Evolutionary conservation across 2,113 vertebrate species (phyloP).

Genomic region (Grus americana): DNA sequence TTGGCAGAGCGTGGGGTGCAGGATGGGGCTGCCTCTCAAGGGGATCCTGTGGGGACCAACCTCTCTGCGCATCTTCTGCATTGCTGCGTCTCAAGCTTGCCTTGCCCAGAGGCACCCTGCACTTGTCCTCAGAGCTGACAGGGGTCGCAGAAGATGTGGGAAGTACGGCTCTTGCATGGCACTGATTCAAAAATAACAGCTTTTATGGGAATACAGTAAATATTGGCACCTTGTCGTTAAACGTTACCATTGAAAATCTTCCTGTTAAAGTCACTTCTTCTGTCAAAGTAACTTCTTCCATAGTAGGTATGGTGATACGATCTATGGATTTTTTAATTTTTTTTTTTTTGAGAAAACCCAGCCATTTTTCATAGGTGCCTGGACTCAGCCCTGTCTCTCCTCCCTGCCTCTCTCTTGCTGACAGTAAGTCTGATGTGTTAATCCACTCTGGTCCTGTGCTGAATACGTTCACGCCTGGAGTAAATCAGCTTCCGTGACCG

Average conservation of each 20-base stretch:
- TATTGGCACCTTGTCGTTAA: background rate
- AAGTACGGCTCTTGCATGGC: background rate
- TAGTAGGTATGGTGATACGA: background rate
- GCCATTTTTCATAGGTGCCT: background rate
- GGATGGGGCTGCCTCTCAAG: background rate
- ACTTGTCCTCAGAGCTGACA: background rate
- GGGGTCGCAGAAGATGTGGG: background rate
- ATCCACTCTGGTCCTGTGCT: background rate
- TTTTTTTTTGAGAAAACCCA: background rate
- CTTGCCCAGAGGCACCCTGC: background rate
- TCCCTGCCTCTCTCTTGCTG: background rate
- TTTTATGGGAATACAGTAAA: background rate
- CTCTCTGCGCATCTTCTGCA: background rate
- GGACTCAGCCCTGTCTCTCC: background rate
- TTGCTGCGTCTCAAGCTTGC: background rate
- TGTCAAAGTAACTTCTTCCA: background rate
- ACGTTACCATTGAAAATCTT: background rate
- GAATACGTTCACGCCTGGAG: background rate
- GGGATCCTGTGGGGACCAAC: background rate
- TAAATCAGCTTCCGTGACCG: background rate
- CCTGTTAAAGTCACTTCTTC: background rate
- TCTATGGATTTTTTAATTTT: background rate
- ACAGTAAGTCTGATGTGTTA: background rate
- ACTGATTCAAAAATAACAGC: background rate
- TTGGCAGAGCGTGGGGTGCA: fast-evolving